These are phyloP conservation scores for Aculops lycopersici DNA, from an alignment of 1,140 invertebrate genomes.

Conservation along the genomic window DNA sequence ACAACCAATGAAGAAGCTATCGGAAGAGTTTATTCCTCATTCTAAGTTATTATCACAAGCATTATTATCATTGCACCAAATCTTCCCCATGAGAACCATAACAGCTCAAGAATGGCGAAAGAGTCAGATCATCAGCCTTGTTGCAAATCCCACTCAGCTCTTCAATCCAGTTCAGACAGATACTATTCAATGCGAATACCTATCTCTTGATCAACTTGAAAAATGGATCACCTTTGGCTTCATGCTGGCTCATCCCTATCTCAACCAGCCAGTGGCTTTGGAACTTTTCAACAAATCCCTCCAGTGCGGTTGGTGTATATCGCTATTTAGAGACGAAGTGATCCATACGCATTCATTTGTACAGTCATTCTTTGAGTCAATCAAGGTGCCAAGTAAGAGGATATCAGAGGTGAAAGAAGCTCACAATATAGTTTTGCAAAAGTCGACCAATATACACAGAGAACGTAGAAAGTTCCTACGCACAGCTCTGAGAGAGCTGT, in stretches of 20 bases:
- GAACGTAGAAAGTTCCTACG: constrained; percentile 83
- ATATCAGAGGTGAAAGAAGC: constrained; percentile 77
- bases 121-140: constrained; percentile 68
- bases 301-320: constrained; percentile 68
- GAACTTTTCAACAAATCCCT: constrained; percentile 67
- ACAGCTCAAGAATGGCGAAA: constrained; percentile 63
- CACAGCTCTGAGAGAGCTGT: constrained; percentile 73
- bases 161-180: constrained; percentile 76
- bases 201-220: constrained; percentile 75
- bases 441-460: constrained; percentile 55
- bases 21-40: constrained; percentile 86
- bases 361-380: constrained; percentile 61
- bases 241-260: constrained; percentile 49
- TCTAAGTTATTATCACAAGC: constrained; percentile 50
- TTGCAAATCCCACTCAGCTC: constrained; percentile 58
- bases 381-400: constrained; percentile 73
- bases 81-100: constrained; percentile 62
- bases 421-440: constrained; percentile 54
- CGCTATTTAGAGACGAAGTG: constrained; percentile 84
- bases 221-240: constrained; percentile 87
- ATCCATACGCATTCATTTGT: constrained; percentile 79
- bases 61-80: constrained; percentile 45
- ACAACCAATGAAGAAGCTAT: constrained; percentile 65
- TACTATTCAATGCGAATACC: constrained; percentile 48
- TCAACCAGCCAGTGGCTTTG: constrained; percentile 34